These are phyloP conservation scores for Lates calcarifer DNA, from an alignment of 2,113 vertebrate species.

Conservation along the genomic window DNA sequence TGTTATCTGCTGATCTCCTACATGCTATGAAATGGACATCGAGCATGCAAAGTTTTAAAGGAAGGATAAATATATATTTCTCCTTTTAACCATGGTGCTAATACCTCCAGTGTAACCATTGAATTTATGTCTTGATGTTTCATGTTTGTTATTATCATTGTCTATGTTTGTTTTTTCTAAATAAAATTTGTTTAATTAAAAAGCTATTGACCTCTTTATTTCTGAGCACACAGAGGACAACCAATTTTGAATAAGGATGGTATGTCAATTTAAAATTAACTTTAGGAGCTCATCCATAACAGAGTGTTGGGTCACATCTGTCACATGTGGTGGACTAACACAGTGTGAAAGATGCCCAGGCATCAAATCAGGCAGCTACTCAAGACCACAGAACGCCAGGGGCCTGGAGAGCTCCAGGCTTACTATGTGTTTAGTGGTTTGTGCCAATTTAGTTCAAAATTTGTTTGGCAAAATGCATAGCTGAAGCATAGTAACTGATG, in stretches of 20 bases:
- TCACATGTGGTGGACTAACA: not conserved
- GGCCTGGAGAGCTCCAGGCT: no score
- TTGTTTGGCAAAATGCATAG: no score
- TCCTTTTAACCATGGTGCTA: conserved; percentile 86
- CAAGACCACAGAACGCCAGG: no score
- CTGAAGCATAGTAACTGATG: no score
- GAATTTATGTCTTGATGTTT: conserved; percentile 64
- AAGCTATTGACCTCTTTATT: conserved; percentile 21
- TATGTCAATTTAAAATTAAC: not conserved
- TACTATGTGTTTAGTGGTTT: no score
- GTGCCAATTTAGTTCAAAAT: no score
- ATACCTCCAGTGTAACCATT: conserved; percentile 79
- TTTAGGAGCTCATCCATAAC: not conserved
- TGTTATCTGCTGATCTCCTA: conserved; percentile 75
- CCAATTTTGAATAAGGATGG: not conserved
- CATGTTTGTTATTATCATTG: conserved; percentile 64
- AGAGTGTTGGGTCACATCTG: not conserved
- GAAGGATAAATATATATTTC: conserved; percentile 59
- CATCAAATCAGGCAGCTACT: no score
- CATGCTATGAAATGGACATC: conserved; percentile 55
- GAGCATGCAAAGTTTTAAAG: conserved; percentile 39
- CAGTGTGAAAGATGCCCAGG: no score
- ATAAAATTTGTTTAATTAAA: conserved; percentile 81
- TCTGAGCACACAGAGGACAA: not conserved
- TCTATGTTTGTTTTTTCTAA: conserved; percentile 80